phyloP scores from a whole-genome alignment of 30 jellyfish, hydroid and myxozoan genomes.

The Rhopilema esculentum region DNA sequence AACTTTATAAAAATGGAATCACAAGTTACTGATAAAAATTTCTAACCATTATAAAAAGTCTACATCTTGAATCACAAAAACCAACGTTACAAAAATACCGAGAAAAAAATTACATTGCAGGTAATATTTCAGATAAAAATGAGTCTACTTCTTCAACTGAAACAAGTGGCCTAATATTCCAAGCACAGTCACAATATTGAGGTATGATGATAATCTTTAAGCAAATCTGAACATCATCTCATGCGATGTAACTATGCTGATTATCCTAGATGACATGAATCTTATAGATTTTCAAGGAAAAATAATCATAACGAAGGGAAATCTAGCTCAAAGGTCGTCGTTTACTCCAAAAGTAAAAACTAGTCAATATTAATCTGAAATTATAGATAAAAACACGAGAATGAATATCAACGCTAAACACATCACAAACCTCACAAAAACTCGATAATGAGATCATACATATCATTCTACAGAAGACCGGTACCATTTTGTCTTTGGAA shows the following conservation, averaged over 20 bases:
- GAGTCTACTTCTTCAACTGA: too few species aligned
- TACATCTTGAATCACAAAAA: background rate
- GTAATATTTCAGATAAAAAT: too few species aligned
- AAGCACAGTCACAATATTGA: background rate
- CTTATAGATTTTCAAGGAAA: background rate
- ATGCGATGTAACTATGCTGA: background rate
- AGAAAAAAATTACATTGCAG: background rate
- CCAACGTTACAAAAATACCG: background rate
- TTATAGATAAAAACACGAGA: background rate
- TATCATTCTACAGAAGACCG: too few species aligned
- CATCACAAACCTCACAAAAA: background rate
- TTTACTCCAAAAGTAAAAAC: background rate
- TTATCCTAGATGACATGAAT: background rate
- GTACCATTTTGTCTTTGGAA: too few species aligned
- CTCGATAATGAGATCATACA: too few species aligned
- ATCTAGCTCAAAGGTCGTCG: background rate
- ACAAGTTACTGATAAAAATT: too few species aligned
- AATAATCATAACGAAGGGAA: background rate
- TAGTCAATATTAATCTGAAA: background rate
- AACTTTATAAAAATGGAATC: too few species aligned
- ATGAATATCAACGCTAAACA: background rate
- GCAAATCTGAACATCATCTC: background rate
- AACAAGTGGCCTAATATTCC: background rate
- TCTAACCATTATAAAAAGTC: background rate
- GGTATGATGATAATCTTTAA: background rate